Evolutionary conservation across 2,888 invertebrate species (phyloP).

Genomic region (Automeris io): DNA sequence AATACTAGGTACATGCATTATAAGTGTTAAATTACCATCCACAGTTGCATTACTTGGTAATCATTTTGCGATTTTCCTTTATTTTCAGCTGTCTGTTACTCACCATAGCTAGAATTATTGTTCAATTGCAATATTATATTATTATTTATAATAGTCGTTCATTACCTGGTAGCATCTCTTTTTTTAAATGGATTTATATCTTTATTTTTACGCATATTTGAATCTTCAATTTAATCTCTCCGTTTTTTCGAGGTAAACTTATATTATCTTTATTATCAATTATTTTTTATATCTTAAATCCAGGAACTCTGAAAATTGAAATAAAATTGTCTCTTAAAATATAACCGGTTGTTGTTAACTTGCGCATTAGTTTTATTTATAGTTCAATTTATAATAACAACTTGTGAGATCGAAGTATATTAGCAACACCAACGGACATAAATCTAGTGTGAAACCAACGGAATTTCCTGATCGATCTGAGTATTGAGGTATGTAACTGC

Average conservation of each 20-base stretch:
- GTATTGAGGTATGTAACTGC: conserved; percentile 11
- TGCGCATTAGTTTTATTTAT: background rate
- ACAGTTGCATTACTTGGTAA: background rate
- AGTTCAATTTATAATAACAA: background rate
- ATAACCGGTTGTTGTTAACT: background rate
- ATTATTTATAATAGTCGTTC: background rate
- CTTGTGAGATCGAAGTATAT: background rate
- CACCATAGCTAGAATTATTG: conserved; percentile 1
- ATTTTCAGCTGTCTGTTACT: conserved; percentile 5
- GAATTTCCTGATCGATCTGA: conserved; percentile 11
- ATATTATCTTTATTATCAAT: background rate
- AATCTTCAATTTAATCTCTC: background rate
- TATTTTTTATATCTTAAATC: background rate
- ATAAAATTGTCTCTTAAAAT: too few species aligned
- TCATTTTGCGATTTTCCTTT: conserved; percentile 3
- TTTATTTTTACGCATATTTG: background rate
- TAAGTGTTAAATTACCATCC: conserved; percentile 4
- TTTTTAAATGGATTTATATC: too few species aligned
- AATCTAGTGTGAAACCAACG: conserved; percentile 4
- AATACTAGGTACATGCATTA: background rate
- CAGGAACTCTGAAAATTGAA: background rate
- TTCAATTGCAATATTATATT: background rate
- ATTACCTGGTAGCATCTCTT: too few species aligned
- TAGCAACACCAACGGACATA: background rate
- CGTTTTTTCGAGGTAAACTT: background rate